phyloP scores from a whole-genome alignment of 2,888 invertebrate genomes.

The Pollenia angustigena region DNA sequence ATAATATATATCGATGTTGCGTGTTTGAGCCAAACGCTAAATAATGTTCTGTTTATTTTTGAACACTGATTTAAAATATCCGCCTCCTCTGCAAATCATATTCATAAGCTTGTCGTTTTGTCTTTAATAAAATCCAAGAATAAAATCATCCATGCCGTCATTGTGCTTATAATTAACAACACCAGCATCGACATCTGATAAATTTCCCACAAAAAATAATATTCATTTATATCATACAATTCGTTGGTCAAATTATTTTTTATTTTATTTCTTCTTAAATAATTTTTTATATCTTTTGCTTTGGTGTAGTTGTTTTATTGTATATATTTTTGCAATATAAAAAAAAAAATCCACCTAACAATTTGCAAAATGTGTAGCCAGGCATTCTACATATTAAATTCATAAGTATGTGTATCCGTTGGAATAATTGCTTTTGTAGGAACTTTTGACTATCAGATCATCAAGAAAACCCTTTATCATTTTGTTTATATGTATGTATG shows the following conservation, averaged over 20 bases:
- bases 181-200: constrained; percentile 57
- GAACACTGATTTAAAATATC: not conserved
- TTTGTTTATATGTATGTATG: constrained; percentile 7
- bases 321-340: constrained; percentile 6
- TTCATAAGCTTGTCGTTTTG: not conserved
- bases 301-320: constrained; percentile 1
- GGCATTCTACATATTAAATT: constrained; percentile 27
- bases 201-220: constrained; percentile 69
- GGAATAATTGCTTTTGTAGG: constrained; percentile 36
- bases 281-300: not conserved
- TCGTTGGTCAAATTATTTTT: constrained; percentile 53
- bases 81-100: not conserved
- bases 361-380: constrained; percentile 48
- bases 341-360: constrained; percentile 57
- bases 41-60: no score
- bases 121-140: not conserved
- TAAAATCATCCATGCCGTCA: not conserved
- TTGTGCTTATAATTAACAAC: constrained; percentile 62
- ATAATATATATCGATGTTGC: no score
- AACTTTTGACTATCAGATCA: constrained; percentile 34
- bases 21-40: no score
- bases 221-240: constrained; percentile 60
- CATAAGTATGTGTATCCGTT: not conserved
- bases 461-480: constrained; percentile 18
- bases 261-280: constrained; percentile 21